A percentile compares a stretch with the other conserved stretches of the same genome.
phyloP scores from a whole-genome alignment of 2,797 vertebrate species.

The Hydrolagus colliei region DNA sequence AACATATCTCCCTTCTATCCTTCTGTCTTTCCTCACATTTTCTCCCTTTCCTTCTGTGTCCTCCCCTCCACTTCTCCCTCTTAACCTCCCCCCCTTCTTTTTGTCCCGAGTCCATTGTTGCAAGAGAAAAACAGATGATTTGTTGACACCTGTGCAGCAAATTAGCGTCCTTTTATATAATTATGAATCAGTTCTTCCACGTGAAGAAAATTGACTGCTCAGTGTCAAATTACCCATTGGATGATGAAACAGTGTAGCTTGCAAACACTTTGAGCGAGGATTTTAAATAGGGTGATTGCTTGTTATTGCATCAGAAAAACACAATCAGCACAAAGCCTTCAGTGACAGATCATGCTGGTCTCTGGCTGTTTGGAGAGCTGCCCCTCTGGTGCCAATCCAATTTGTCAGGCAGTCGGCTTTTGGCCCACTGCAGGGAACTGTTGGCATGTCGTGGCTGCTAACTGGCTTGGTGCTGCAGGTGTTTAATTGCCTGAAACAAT shows the following conservation, averaged over 20 bases:
- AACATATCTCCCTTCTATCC: too few relatives aligned
- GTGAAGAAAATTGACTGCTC: background rate
- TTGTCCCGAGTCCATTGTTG: too few relatives aligned
- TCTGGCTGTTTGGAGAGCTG: background rate
- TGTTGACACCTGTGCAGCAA: background rate
- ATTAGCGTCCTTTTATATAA: background rate
- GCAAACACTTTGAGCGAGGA: background rate
- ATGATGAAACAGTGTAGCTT: background rate
- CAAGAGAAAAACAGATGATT: background rate
- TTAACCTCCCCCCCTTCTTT: too few relatives aligned
- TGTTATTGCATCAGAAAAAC: background rate
- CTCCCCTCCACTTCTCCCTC: too few relatives aligned
- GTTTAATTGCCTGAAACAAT: constrained; percentile 38
- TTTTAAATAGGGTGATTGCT: background rate
- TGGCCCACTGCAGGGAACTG: constrained; percentile 23
- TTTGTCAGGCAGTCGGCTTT: constrained; percentile 18
- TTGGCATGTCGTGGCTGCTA: constrained; percentile 32
- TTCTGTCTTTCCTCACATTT: too few relatives aligned
- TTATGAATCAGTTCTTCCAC: background rate
- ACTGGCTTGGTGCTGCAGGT: constrained; percentile 34
- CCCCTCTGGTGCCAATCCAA: background rate
- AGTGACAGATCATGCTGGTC: background rate
- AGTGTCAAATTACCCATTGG: background rate
- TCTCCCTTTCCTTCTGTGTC: too few relatives aligned
- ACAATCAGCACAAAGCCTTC: background rate